Evolutionary conservation across 2,888 invertebrate species (phyloP).

Genomic region (Megastigmus dorsalis): DNA sequence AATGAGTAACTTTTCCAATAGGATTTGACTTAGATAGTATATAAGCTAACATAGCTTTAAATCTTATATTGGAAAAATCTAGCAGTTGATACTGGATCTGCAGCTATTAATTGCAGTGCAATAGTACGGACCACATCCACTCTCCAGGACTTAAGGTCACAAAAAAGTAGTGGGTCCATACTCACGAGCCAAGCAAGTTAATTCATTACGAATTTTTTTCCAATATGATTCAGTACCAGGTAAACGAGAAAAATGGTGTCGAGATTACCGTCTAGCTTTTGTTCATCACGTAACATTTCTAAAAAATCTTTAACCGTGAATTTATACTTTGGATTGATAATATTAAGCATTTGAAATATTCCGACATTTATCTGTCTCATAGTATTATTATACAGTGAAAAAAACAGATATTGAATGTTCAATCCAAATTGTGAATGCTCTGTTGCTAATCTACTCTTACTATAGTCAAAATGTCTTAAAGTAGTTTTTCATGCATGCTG

Average conservation of each 20-base stretch:
- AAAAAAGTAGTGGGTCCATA: not conserved
- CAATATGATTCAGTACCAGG: no score
- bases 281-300: not conserved
- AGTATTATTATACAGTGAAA: conserved; percentile 6
- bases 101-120: conserved; percentile 6
- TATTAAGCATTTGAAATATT: conserved; percentile 55
- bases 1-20: conserved; percentile 50
- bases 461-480: conserved; percentile 55
- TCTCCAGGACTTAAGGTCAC: conserved; percentile 8
- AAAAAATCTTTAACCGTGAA: conserved; percentile 33
- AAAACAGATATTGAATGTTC: conserved; percentile 61
- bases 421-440: no score
- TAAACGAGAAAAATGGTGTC: conserved; percentile 4
- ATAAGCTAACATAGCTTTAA: conserved; percentile 8
- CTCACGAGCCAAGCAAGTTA: no score
- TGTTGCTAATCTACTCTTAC: conserved; percentile 56
- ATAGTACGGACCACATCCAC: not conserved
- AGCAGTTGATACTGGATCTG: conserved; percentile 5
- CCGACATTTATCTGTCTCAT: conserved; percentile 53
- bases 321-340: conserved; percentile 48
- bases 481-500: conserved; percentile 40
- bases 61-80: conserved; percentile 16
- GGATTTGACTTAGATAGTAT: conserved; percentile 35
- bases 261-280: conserved; percentile 13
- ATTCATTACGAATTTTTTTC: not conserved